Evolutionary conservation across 1,140 invertebrate genomes (phyloP).

Genomic region (Lasaia peninsularis): DNA sequence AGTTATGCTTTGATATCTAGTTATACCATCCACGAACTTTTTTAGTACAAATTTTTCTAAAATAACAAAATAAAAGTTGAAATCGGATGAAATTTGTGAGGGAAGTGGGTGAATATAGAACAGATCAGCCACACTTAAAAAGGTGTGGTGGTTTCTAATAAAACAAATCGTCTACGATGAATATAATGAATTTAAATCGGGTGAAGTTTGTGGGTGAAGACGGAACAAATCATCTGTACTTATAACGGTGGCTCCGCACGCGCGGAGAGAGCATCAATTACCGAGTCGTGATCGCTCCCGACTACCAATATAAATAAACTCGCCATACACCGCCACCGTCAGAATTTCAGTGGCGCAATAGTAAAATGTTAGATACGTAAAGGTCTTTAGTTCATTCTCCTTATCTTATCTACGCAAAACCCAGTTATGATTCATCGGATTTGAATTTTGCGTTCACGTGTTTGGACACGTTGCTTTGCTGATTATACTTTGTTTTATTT

Average conservation of each 20-base stretch:
- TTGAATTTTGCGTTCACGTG: constrained; percentile 4
- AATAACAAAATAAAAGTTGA: too few relatives aligned
- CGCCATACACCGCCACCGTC: constrained; percentile 38
- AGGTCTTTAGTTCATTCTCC: constrained; percentile 56
- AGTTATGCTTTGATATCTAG: too few relatives aligned
- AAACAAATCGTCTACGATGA: too few relatives aligned
- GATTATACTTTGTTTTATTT: too few relatives aligned
- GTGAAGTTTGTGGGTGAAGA: constrained; percentile 22
- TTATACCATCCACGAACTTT: too few relatives aligned
- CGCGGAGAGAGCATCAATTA: constrained; percentile 67
- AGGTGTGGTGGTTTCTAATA: too few relatives aligned
- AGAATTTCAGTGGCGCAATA: constrained; percentile 48
- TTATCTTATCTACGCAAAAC: constrained; percentile 37
- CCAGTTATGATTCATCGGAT: constrained; percentile 22
- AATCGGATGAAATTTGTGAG: too few relatives aligned
- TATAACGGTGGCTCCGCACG: constrained; percentile 57
- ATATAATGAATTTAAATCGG: constrained; percentile 10
- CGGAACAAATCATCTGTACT: constrained; percentile 41
- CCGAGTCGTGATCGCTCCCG: constrained; percentile 66
- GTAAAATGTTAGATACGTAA: constrained; percentile 60
- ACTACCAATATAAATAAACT: constrained; percentile 66
- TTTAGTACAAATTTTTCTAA: too few relatives aligned
- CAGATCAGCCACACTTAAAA: too few relatives aligned
- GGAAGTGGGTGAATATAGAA: too few relatives aligned
- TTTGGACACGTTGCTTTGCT: too few relatives aligned